phyloP scores from a whole-genome alignment of 2,113 vertebrate species.

The Cottus gobio region DNA sequence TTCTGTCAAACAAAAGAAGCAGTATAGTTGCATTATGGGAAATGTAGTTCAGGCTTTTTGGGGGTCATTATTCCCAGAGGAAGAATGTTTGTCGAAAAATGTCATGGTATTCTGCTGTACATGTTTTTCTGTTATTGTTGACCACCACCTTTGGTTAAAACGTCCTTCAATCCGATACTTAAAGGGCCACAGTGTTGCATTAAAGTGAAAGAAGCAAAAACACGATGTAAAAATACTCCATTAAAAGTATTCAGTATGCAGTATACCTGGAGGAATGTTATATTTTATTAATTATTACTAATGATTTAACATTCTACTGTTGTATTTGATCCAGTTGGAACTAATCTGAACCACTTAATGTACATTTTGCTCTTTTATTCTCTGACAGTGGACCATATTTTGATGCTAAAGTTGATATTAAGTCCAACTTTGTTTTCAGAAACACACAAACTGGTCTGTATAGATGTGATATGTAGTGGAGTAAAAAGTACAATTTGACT shows the following conservation, averaged over 20 bases:
- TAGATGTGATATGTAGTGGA: not conserved
- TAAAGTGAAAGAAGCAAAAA: no score
- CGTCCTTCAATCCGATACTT: no score
- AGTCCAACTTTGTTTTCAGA: not conserved
- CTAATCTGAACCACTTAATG: not conserved
- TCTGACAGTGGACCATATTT: not conserved
- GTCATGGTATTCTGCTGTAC: no score
- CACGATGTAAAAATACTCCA: no score
- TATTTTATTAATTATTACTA: no score
- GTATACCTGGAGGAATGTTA: no score
- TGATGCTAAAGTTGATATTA: not conserved
- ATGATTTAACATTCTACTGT: not conserved
- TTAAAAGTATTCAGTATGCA: no score
- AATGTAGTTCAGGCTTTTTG: not conserved
- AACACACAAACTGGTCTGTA: not conserved
- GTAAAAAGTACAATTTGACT: not conserved
- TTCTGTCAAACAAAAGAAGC: not conserved
- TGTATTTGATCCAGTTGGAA: not conserved
- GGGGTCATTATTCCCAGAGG: not conserved
- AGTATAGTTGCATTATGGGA: not conserved
- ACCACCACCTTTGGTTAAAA: no score
- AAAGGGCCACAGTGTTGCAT: no score
- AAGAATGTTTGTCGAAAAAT: no score
- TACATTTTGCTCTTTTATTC: not conserved
- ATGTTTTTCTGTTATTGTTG: no score